A percentile compares a stretch with the other conserved stretches of the same genome.
phyloP scores from a whole-genome alignment of 2,113 vertebrate species.

The Cavia porcellus region DNA sequence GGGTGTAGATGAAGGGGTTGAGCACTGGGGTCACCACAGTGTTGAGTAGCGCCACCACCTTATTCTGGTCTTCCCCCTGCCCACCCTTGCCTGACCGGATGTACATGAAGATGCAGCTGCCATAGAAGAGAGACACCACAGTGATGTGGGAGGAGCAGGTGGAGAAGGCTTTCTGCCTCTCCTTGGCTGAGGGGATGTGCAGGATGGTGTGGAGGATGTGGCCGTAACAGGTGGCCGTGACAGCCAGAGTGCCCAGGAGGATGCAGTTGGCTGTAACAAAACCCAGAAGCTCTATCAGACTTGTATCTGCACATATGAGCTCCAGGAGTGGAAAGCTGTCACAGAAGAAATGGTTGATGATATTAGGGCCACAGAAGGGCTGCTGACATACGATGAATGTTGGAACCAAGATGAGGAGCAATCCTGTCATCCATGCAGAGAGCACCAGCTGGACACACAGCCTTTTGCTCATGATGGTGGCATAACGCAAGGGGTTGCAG shows the following conservation, averaged over 20 bases:
- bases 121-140: constrained; percentile 80
- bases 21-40: constrained; percentile 80
- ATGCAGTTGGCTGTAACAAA: constrained; percentile 39
- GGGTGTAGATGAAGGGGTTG: constrained; percentile 87
- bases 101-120: constrained; percentile 84
- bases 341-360: constrained; percentile 83
- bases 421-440: constrained; percentile 60
- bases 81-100: constrained; percentile 67
- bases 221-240: constrained; percentile 71
- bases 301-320: constrained; percentile 48
- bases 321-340: constrained; percentile 66
- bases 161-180: constrained; percentile 81
- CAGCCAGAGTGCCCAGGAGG: constrained; percentile 31
- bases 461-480: constrained; percentile 74
- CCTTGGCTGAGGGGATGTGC: constrained; percentile 66
- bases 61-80: constrained; percentile 72
- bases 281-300: background rate
- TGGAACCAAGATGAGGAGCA: constrained; percentile 61
- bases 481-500: constrained; percentile 79
- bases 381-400: constrained; percentile 1
- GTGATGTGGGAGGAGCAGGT: constrained; percentile 82
- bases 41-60: constrained; percentile 81
- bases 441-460: constrained; percentile 76
- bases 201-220: constrained; percentile 79
- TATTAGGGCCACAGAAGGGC: constrained; percentile 76